A percentile compares a stretch with the other conserved stretches of the same genome.
Conservation (phyloP, 2,888 invertebrate species). For the Caenorhabditis becei region DNA sequence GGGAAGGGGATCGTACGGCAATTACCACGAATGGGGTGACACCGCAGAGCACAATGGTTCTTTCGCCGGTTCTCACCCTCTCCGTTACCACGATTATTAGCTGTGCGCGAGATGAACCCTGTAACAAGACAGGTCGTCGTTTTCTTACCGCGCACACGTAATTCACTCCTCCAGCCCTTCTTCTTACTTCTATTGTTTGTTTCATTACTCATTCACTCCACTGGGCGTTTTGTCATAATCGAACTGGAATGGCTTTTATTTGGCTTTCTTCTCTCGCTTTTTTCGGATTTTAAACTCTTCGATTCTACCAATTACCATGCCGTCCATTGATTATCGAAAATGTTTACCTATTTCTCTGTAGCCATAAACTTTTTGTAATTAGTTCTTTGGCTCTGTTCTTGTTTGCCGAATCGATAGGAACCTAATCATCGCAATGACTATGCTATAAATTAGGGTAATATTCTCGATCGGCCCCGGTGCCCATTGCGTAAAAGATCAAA, state of each 20-base stretch:
- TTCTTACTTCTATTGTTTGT: conserved; percentile 27
- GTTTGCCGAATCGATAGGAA: conserved; percentile 12
- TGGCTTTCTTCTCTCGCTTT: neutral
- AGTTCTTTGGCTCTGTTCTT: neutral
- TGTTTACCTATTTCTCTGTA: no score
- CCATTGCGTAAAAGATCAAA: conserved; percentile 49
- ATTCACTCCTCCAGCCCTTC: conserved; percentile 7
- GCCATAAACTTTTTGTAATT: neutral
- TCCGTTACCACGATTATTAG: conserved; percentile 39
- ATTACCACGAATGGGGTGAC: conserved; percentile 22
- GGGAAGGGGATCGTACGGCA: conserved; percentile 23
- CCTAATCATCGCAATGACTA: conserved; percentile 14
- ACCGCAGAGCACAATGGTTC: conserved; percentile 13
- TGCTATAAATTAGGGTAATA: conserved; percentile 34
- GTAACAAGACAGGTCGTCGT: conserved; percentile 31
- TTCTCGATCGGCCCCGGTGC: neutral
- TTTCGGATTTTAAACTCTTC: neutral
- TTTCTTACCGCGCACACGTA: neutral
- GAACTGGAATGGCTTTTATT: conserved; percentile 16
- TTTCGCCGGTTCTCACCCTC: conserved; percentile 27
- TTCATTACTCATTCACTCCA: conserved; percentile 45
- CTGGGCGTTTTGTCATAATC: conserved; percentile 10
- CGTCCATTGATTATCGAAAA: no score
- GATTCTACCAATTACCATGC: no score
- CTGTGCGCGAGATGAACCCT: conserved; percentile 6